A percentile compares a stretch with the other conserved stretches of the same genome.
These are phyloP conservation scores for Microctenopoma steveboyesi DNA, from an alignment of 2,797 vertebrate genomes.

Conservation along the genomic window DNA sequence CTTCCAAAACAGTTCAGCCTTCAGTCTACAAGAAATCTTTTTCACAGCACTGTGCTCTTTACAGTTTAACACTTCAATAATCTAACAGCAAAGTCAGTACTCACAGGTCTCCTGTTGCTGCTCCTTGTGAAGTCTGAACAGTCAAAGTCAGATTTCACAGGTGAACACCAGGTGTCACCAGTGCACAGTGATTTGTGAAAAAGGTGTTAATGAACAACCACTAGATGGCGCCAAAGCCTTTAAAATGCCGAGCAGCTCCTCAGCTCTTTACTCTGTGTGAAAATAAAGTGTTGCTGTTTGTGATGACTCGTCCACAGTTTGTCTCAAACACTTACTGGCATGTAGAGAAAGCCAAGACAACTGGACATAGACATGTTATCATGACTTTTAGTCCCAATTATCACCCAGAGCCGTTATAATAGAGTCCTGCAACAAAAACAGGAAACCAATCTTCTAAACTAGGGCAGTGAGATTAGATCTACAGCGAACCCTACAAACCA, in stretches of 20 bases:
- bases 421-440: slow-evolving; percentile 18
- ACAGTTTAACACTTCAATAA: too few relatives aligned
- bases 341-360: neutral
- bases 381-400: neutral
- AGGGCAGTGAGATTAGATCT: neutral
- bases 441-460: slow-evolving; percentile 28
- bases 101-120: too few relatives aligned
- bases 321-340: neutral
- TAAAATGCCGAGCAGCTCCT: neutral
- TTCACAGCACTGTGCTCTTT: too few relatives aligned
- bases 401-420: neutral
- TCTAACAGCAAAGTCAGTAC: too few relatives aligned
- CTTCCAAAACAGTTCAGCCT: too few relatives aligned
- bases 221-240: slow-evolving; percentile 18
- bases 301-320: neutral
- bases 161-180: slow-evolving; percentile 24
- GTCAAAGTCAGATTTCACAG: neutral
- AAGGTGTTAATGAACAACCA: neutral
- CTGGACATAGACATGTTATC: neutral
- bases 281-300: neutral
- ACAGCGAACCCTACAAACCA: neutral
- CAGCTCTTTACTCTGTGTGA: rapidly evolving
- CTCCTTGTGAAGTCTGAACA: too few relatives aligned
- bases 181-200: neutral
- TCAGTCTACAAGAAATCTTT: too few relatives aligned